Evolutionary conservation across 1,140 invertebrate species (phyloP).

Genomic region (Drosophila sproati): DNA sequence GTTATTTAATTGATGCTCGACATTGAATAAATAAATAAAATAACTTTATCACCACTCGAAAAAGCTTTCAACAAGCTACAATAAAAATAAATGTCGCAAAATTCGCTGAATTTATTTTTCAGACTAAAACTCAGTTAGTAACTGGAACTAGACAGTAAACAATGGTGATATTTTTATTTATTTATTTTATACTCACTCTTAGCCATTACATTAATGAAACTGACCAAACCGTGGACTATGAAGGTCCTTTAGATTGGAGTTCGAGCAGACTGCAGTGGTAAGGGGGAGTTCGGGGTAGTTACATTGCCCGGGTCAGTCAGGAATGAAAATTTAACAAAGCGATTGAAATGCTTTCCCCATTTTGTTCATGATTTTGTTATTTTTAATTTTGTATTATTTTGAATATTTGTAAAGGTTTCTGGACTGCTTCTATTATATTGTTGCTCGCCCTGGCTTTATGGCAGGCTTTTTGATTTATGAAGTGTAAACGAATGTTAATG

Average conservation of each 20-base stretch:
- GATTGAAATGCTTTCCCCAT: constrained; percentile 30
- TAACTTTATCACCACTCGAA: background rate
- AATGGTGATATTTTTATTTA: background rate
- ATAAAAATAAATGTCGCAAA: no score
- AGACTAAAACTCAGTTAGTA: background rate
- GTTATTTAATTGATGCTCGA: no score
- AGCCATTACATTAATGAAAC: constrained; percentile 35
- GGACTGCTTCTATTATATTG: constrained; percentile 6
- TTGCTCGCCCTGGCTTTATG: background rate
- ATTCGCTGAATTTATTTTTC: background rate
- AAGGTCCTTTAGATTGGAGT: background rate
- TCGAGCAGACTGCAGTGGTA: background rate
- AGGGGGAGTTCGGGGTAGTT: constrained; percentile 4
- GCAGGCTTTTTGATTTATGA: constrained; percentile 55
- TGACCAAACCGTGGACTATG: constrained; percentile 4
- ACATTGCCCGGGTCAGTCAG: constrained; percentile 18
- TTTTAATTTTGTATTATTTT: constrained; percentile 15
- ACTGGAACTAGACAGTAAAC: background rate
- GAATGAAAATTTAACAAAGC: constrained; percentile 59
- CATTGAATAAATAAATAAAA: background rate
- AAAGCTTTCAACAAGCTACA: no score
- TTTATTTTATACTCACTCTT: background rate
- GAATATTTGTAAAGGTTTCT: constrained; percentile 9
- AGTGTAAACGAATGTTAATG: constrained; percentile 57
- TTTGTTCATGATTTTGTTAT: background rate